phyloP scores from a whole-genome alignment of 37 sponge, comb jelly and placozoan genomes.

The Amphimedon queenslandica region DNA sequence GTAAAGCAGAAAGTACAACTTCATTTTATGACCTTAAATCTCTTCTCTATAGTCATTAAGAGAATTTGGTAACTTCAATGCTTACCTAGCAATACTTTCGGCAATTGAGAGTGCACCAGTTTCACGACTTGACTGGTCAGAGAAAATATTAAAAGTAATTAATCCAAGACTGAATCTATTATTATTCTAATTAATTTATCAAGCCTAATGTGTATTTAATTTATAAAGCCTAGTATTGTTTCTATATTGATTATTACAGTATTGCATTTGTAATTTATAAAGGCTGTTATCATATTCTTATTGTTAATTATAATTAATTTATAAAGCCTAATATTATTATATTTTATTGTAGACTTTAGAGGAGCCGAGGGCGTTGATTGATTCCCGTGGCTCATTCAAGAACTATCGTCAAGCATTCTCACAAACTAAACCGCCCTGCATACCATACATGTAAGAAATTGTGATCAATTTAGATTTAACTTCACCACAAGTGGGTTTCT shows the following conservation, averaged over 20 bases:
- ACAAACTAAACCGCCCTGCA: conserved; percentile 79
- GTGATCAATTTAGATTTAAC: too few species aligned
- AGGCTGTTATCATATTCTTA: too few species aligned
- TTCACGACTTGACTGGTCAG: conserved; percentile 81
- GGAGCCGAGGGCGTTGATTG: conserved; percentile 74
- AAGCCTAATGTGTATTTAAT: too few species aligned
- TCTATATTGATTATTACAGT: too few species aligned
- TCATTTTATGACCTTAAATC: neutral
- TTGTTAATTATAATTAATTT: too few species aligned
- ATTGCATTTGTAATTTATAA: too few species aligned
- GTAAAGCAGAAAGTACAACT: conserved; percentile 11
- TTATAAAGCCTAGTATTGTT: too few species aligned
- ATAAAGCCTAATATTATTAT: too few species aligned
- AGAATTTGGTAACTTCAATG: conserved; percentile 78
- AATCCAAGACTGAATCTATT: too few species aligned
- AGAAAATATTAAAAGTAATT: conserved; percentile 73
- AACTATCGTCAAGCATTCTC: conserved; percentile 81
- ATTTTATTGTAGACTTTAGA: conserved; percentile 78
- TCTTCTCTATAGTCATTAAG: neutral
- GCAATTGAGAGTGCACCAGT: conserved; percentile 83
- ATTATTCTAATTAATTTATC: too few species aligned
- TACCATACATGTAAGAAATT: conserved; percentile 95
- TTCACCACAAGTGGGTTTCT: too few species aligned
- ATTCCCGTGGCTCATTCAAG: conserved; percentile 82
- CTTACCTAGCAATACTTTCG: conserved; percentile 78